A percentile compares a stretch with the other conserved stretches of the same genome.
phyloP scores from a whole-genome alignment of 2,113 vertebrate species.

The Nothoprocta perdicaria region DNA sequence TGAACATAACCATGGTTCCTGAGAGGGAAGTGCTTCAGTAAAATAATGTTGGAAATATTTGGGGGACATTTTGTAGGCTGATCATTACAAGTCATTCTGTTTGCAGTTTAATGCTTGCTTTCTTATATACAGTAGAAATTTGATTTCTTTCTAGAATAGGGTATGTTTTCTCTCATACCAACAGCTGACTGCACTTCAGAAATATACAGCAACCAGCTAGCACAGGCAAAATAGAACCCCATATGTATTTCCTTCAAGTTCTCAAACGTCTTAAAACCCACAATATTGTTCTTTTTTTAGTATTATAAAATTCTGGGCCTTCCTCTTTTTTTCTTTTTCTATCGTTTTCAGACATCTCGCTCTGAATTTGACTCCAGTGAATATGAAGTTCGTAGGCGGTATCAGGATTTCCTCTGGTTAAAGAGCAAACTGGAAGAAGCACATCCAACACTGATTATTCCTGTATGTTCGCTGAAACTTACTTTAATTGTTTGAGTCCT shows the following conservation, averaged over 20 bases:
- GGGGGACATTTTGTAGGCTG: constrained; percentile 17
- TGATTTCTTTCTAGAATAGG: constrained; percentile 48
- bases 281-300: not conserved
- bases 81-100: constrained; percentile 23
- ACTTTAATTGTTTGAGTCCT: not conserved
- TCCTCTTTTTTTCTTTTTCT: not conserved
- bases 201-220: constrained; percentile 17
- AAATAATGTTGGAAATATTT: constrained; percentile 15
- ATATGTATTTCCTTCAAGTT: not conserved
- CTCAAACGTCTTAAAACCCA: constrained; percentile 11
- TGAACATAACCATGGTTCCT: not conserved
- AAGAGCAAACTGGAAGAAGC: constrained; percentile 89
- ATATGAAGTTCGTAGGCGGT: constrained; percentile 91
- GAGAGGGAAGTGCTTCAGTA: constrained; percentile 17
- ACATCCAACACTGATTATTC: constrained; percentile 91
- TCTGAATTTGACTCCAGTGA: constrained; percentile 94
- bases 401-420: constrained; percentile 97
- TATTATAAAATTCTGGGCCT: constrained; percentile 8
- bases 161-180: constrained; percentile 43
- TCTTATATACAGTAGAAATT: constrained; percentile 26
- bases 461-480: constrained; percentile 80
- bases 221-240: constrained; percentile 36
- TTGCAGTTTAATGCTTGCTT: constrained; percentile 12
- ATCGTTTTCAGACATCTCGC: constrained; percentile 87
- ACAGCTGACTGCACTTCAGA: constrained; percentile 20